Evolutionary conservation across 2,888 invertebrate species (phyloP), one percentile per base, ranked within the genome.

Genomic region (Aricia artaxerxes): DNA sequence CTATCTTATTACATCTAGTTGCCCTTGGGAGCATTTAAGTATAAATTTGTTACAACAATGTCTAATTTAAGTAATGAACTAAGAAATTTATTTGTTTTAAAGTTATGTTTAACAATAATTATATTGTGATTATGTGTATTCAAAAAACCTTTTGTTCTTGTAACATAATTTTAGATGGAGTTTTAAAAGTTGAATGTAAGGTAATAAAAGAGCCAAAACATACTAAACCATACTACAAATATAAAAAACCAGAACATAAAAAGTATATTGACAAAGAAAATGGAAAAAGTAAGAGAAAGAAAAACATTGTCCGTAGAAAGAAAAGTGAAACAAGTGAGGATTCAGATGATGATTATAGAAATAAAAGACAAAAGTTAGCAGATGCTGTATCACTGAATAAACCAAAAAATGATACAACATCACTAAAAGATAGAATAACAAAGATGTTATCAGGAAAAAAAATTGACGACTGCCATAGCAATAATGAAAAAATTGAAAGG

Each of bases 361-460:
- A 90, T 83, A 93, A 92, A 86, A 87, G 94, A 83, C 88, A 91
- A 82, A 95, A 95, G 86, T 86, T 96, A 81, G 95, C 95, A 82
- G 91, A 95, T 86, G 95, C 96, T 78, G 94, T 96, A 61, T 87
- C 90, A 73, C 90, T 95, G n/a, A 88, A 87, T 81, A 90, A 86
- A 82, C 81, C 81, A 7, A 91, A 88, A 84, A 87, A 85, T 84
- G 92, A 93, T 82, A 89, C 88, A 82, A 85, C 91, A 77, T 89
- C 92, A 16, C 86, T 94, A 78, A 93, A 91, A 85, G 90, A 89
- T 78, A 89, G 94, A 84, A 83, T 94, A 2, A 88, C 90, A 79
- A 92, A 90, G 85, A 94, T 94, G 94, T 85, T 93, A 61, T 85
- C 85, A 85, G 85, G 83, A 75, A 78, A 73, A 6, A 78, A 78